Evolutionary conservation across 1,140 invertebrate genomes (phyloP).

Genomic region (Druon quercuslanigerum): DNA sequence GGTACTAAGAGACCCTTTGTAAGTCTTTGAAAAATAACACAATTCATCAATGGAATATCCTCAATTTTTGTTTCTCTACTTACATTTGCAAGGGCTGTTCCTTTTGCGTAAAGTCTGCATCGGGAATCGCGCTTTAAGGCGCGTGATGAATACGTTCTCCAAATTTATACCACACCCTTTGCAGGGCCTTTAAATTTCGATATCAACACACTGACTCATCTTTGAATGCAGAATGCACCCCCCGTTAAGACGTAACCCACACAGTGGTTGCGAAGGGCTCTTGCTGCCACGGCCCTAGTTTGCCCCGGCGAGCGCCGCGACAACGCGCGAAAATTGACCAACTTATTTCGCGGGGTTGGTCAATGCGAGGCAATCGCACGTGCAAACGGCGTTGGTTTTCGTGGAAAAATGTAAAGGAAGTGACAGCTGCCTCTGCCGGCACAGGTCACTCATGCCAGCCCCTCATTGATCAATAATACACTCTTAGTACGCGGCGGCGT

Average conservation of each 20-base stretch:
- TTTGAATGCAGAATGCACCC: constrained; percentile 35
- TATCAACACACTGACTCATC: constrained; percentile 42
- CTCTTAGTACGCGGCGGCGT: constrained; percentile 63
- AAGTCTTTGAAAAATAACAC: neutral
- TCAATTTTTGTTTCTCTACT: constrained; percentile 74
- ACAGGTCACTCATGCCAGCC: constrained; percentile 66
- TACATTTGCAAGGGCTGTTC: constrained; percentile 92
- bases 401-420: constrained; percentile 63
- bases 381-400: constrained; percentile 31
- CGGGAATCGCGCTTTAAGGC: constrained; percentile 52
- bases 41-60: neutral
- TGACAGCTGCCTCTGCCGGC: constrained; percentile 70
- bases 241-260: constrained; percentile 31
- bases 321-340: neutral
- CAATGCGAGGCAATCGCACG: neutral
- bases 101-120: constrained; percentile 93
- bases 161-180: constrained; percentile 32
- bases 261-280: neutral
- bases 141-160: constrained; percentile 15
- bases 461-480: constrained; percentile 73
- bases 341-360: constrained; percentile 16
- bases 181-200: constrained; percentile 28
- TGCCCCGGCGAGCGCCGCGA: neutral
- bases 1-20: neutral
- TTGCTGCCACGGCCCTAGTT: neutral